These are phyloP conservation scores for Diaphora mendica DNA, from an alignment of 2,888 invertebrate species.

Conservation along the genomic window DNA sequence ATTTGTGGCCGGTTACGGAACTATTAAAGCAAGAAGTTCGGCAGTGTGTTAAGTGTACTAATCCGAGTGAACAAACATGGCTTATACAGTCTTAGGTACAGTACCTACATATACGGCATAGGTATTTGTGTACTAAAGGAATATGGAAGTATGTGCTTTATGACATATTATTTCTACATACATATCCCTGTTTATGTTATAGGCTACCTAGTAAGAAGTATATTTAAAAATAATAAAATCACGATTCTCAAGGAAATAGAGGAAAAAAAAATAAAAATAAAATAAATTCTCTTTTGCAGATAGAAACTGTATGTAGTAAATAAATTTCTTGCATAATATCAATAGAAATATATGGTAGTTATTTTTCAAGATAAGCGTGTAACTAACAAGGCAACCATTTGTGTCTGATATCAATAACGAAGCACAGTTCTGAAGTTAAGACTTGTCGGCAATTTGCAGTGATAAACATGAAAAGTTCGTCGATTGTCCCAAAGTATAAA, in stretches of 20 bases:
- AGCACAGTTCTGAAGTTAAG: slow-evolving; percentile 5
- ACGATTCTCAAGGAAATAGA: not conserved
- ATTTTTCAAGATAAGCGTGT: slow-evolving; percentile 12
- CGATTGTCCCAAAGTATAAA: slow-evolving; percentile 39
- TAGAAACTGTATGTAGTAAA: not conserved
- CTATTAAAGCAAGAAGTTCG: not conserved
- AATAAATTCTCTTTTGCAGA: not conserved
- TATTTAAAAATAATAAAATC: not conserved
- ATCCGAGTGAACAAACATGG: not conserved
- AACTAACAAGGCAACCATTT: slow-evolving; percentile 9
- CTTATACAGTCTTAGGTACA: not conserved
- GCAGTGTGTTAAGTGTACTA: not conserved
- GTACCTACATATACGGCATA: not conserved
- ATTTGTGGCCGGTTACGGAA: not conserved
- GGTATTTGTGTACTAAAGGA: not conserved
- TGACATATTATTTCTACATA: not conserved
- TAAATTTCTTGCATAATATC: not conserved
- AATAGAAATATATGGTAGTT: slow-evolving; percentile 10
- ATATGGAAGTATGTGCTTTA: not conserved
- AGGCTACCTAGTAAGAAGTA: too few relatives aligned
- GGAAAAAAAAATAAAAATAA: too few relatives aligned
- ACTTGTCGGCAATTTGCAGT: slow-evolving; percentile 14
- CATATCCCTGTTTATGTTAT: too few relatives aligned
- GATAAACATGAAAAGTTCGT: slow-evolving; percentile 42
- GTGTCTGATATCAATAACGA: slow-evolving; percentile 12